These are phyloP conservation scores for Eledona agricola DNA, from an alignment of 2,888 invertebrate species.

Conservation along the genomic window DNA sequence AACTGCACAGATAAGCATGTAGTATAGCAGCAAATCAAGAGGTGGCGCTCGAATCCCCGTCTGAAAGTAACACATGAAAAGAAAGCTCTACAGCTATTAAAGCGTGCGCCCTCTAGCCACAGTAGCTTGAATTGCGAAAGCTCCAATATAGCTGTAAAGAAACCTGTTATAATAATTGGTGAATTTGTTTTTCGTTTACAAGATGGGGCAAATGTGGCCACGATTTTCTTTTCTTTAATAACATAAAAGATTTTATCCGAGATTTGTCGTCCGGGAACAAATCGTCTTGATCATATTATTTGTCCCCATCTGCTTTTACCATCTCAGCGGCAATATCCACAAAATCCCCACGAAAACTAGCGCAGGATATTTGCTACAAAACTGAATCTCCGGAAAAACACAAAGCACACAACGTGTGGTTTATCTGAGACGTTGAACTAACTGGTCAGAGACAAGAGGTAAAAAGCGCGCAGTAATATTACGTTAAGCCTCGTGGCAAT, in stretches of 20 bases:
- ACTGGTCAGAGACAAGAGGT: slow-evolving; percentile 13
- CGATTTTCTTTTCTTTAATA: too few species aligned
- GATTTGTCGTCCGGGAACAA: slow-evolving; percentile 5
- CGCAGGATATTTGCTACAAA: too few species aligned
- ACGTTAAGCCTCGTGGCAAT: slow-evolving; percentile 19
- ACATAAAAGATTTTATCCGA: not conserved
- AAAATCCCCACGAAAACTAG: slow-evolving; percentile 2
- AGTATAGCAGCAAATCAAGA: too few species aligned
- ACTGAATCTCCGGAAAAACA: too few species aligned
- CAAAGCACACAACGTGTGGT: not conserved
- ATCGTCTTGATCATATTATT: slow-evolving; percentile 15
- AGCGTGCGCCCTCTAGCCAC: slow-evolving; percentile 3
- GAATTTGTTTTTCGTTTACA: too few species aligned
- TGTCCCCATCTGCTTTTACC: slow-evolving; percentile 10
- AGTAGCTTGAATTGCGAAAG: slow-evolving; percentile 2
- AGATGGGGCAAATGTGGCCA: too few species aligned
- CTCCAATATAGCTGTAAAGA: too few species aligned
- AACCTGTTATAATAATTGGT: too few species aligned
- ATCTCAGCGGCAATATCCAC: slow-evolving; percentile 5
- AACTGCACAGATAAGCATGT: too few species aligned
- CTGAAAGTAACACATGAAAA: too few species aligned
- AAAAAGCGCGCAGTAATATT: slow-evolving; percentile 28
- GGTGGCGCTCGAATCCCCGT: too few species aligned
- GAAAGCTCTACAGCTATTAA: too few species aligned
- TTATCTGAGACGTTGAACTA: slow-evolving; percentile 2